Conservation (phyloP, 1,140 invertebrate genomes). For the Hyphantria cunea region DNA sequence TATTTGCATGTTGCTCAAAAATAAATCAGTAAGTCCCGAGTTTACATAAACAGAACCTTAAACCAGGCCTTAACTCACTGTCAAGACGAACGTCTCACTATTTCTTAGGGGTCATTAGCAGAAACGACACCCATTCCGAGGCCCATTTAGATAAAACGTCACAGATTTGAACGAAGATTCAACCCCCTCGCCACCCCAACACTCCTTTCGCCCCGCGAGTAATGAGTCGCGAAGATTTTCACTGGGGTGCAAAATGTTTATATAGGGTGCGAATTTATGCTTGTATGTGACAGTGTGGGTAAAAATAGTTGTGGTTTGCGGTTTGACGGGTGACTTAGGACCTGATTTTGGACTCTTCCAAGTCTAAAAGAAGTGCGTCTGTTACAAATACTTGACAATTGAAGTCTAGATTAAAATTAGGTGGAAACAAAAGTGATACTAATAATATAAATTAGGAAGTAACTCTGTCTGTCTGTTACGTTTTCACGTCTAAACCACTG, state of each 20-base stretch:
- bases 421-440: no score
- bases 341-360: no score
- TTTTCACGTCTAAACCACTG: no score
- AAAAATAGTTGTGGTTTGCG: constrained; percentile 1
- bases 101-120: constrained; percentile 78
- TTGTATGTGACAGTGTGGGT: neutral
- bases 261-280: constrained; percentile 75
- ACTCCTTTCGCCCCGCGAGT: constrained; percentile 49
- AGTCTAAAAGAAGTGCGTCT: no score
- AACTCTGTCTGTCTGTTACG: no score
- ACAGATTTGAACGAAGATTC: constrained; percentile 77
- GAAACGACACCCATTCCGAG: constrained; percentile 72
- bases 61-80: constrained; percentile 51
- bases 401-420: no score
- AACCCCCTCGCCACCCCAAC: constrained; percentile 27
- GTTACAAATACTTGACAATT: no score
- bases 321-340: no score
- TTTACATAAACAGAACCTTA: constrained; percentile 28
- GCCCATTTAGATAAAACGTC: constrained; percentile 81
- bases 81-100: constrained; percentile 61
- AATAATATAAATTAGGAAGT: no score
- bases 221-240: constrained; percentile 79
- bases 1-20: no score
- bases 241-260: constrained; percentile 74
- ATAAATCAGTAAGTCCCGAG: no score